These are phyloP conservation scores for Brevimyrus niger DNA, from an alignment of 2,113 vertebrate species.

Conservation along the genomic window DNA sequence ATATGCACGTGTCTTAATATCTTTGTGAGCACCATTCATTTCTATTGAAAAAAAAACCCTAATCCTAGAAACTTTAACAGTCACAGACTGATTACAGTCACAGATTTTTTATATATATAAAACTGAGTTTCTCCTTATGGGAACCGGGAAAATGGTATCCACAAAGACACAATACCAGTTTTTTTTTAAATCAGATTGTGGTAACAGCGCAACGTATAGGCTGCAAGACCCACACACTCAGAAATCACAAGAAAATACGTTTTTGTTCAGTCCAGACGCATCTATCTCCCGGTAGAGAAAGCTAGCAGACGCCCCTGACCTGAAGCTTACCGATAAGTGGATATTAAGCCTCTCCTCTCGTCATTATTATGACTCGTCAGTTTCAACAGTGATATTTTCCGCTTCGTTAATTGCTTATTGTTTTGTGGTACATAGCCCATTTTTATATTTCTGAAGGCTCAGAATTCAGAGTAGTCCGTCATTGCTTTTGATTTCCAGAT, in stretches of 20 bases:
- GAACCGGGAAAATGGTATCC: neutral
- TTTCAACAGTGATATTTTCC: neutral
- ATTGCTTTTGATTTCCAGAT: neutral
- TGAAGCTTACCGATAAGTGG: neutral
- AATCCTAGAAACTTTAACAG: neutral
- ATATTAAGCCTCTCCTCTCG: neutral
- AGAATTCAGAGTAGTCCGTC: neutral
- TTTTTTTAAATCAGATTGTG: neutral
- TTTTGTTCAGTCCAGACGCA: neutral
- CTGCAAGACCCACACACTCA: neutral
- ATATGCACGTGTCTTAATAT: neutral
- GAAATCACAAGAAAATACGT: neutral
- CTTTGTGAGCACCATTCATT: neutral
- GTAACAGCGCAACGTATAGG: neutral
- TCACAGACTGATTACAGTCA: neutral
- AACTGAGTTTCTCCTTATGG: neutral
- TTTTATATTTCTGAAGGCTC: neutral
- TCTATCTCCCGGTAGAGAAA: neutral
- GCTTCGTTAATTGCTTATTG: neutral
- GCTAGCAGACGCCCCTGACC: neutral
- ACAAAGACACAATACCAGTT: neutral
- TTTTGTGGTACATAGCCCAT: neutral
- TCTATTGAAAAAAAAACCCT: neutral
- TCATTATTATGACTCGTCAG: neutral
- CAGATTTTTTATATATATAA: neutral